A percentile compares a stretch with the other conserved stretches of the same genome.
phyloP scores from a whole-genome alignment of 92 coral and sea anemone genomes.

The Chrysogorgia sp. region DNA sequence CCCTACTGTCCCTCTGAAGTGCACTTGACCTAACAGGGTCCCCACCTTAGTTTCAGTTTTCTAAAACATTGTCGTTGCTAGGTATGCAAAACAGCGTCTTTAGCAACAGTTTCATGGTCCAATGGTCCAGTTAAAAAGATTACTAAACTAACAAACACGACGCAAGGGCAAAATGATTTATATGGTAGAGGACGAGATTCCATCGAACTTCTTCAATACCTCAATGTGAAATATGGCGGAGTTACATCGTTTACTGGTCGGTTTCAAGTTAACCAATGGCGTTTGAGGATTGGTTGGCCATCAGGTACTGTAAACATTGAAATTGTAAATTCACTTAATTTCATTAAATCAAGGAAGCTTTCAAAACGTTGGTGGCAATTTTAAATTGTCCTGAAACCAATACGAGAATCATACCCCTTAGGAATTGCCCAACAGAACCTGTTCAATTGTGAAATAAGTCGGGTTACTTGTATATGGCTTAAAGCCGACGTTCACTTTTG shows the following conservation, averaged over 20 bases:
- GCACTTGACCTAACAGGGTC: no score
- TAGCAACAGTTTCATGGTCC: conserved; percentile 31
- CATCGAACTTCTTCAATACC: conserved; percentile 25
- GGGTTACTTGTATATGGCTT: no score
- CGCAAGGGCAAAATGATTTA: neutral
- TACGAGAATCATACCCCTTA: no score
- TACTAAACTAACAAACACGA: conserved; percentile 6
- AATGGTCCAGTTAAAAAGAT: conserved; percentile 9
- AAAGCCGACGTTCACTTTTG: no score
- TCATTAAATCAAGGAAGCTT: no score
- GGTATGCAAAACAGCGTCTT: conserved; percentile 17
- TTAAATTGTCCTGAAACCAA: no score
- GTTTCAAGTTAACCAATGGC: conserved; percentile 37
- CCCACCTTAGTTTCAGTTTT: no score
- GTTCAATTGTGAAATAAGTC: no score
- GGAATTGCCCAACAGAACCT: no score
- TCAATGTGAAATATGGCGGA: conserved; percentile 13
- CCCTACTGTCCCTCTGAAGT: no score
- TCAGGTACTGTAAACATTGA: conserved; percentile 8
- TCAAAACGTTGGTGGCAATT: no score
- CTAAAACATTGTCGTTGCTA: neutral
- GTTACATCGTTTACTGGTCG: conserved; percentile 37
- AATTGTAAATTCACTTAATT: no score
- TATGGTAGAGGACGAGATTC: conserved; percentile 38
- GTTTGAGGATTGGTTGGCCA: conserved; percentile 25